Evolutionary conservation across 2,888 invertebrate species (phyloP).

Genomic region (Calameuta idolon): DNA sequence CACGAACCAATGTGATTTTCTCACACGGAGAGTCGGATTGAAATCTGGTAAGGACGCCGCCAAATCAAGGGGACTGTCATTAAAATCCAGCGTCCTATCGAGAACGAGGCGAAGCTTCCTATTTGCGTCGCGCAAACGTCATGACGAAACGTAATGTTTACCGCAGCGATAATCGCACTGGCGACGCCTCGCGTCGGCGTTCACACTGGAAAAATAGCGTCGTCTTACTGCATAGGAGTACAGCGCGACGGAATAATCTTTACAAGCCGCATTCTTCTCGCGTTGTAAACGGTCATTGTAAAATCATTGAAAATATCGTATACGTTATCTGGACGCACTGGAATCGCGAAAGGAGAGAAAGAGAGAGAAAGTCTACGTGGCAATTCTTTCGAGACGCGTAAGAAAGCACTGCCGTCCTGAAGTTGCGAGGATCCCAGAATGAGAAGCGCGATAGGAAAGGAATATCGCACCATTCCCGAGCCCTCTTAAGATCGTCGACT

Average conservation of each 20-base stretch:
- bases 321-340: background rate
- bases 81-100: background rate
- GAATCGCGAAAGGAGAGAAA: background rate
- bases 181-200: background rate
- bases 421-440: background rate
- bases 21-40: background rate
- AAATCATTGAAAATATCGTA: background rate
- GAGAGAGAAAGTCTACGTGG: background rate
- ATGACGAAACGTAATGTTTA: background rate
- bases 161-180: background rate
- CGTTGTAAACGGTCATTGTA: background rate
- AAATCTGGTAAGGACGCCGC: background rate
- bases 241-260: background rate
- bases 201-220: background rate
- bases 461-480: background rate
- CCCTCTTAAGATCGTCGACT: conserved; percentile 1
- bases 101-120: background rate
- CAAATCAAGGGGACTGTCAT: background rate
- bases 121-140: background rate
- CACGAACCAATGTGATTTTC: background rate
- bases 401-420: background rate
- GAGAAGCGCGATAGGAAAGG: background rate
- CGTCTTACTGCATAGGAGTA: background rate
- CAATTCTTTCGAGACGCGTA: background rate
- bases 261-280: background rate